These are phyloP conservation scores for Isaurus tuberculatus DNA, from an alignment of 92 coral and sea anemone species.

Conservation along the genomic window DNA sequence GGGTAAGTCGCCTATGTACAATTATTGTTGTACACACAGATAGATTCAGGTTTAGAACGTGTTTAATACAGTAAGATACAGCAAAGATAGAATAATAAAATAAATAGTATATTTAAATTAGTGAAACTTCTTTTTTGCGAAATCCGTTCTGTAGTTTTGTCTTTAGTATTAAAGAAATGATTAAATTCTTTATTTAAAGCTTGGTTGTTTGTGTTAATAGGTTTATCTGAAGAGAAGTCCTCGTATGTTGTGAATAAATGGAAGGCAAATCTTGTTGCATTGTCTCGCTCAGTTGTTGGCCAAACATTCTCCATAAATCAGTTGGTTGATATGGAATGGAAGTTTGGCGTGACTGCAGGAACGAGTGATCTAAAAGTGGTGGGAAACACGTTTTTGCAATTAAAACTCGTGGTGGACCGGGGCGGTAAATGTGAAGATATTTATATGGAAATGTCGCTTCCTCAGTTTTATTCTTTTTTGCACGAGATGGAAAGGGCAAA, in stretches of 20 bases:
- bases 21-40: background rate
- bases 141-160: too few species aligned
- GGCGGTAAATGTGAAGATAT: slow-evolving; percentile 89
- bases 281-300: slow-evolving; percentile 94
- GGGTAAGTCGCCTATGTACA: slow-evolving; percentile 63
- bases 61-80: too few species aligned
- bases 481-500: slow-evolving; percentile 99
- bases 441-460: slow-evolving; percentile 97
- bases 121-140: too few species aligned
- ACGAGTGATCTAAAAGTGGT: slow-evolving; percentile 96
- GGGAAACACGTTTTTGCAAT: slow-evolving; percentile 95
- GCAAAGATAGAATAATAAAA: too few species aligned
- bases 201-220: slow-evolving; percentile 44
- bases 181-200: background rate
- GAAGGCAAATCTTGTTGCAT: slow-evolving; percentile 93
- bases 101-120: too few species aligned
- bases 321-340: slow-evolving; percentile 99
- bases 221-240: slow-evolving; percentile 86
- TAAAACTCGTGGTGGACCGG: slow-evolving; percentile 91
- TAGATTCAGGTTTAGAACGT: background rate
- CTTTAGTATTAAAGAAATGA: background rate
- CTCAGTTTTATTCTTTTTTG: slow-evolving; percentile 96
- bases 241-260: slow-evolving; percentile 79
- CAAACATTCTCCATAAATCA: slow-evolving; percentile 96
- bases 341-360: slow-evolving; percentile 99